Evolutionary conservation across 2,113 vertebrate genomes (phyloP), one percentile per base, ranked within the genome.

Genomic region (Orientallactaga bullata): DNA sequence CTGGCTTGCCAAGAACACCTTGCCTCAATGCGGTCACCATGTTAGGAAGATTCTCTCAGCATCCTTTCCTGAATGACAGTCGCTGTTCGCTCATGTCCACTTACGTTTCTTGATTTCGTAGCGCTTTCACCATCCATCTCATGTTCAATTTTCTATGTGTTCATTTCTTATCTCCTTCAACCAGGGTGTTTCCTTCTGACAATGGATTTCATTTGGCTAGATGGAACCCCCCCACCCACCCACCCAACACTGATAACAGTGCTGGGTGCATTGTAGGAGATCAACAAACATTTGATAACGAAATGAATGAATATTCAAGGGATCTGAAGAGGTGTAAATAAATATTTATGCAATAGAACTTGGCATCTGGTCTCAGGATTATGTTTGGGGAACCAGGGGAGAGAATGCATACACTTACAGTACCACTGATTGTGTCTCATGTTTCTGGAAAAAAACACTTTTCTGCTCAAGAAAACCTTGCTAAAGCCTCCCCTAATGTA

Each of bases 281-380:
- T 66, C 28, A 58, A 83, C 35, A 90, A 92, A 68, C 21, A 88
- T 47, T 85, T 92, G 39, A 47, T 86, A 37, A 51, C 39, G 88
- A 81, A 81, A 69, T 92, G 47, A 63, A 79, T 85, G 15, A 78
- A 51, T 89, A 74, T 18, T 89, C 20, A 82, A 88, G 68, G 23
- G 13, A 77, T 60, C 24, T n/a, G n/a, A 73, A 47, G 51, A 11
- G 13, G 1, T 55, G 37, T 65, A 39, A 7, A 82, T 82, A 76
- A 88, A 61, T 69, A 65, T 73, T 84, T 88, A 58, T 74, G 28
- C 37, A 73, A 55, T 35, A 82, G 17, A 63, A 26, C 28, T 73
- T 95, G 63, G 71, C 26, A 85, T 51, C 51, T 79, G 84, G 47
- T 28, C 28, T 13, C 11, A 90, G 76, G 24, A 82, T 63, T 93